Conservation (phyloP, 2,113 vertebrate genomes). For the Spea multiplicata region DNA sequence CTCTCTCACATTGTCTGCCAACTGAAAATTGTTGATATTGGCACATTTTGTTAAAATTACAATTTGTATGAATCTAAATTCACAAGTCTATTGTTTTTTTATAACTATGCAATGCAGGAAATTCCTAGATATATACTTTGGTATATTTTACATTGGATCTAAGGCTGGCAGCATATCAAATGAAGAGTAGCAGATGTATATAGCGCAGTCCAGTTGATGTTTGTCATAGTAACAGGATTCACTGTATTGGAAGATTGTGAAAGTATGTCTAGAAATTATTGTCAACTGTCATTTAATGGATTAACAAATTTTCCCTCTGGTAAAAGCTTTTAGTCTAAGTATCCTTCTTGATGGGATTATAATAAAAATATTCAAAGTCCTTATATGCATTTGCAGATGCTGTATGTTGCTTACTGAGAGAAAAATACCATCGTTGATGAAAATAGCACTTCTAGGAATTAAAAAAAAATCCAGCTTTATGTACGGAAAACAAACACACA, state of each 20-base stretch:
- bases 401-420: not conserved
- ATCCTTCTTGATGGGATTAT: not conserved
- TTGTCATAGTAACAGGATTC: too few species aligned
- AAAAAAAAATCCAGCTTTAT: not conserved
- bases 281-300: not conserved
- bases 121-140: too few species aligned
- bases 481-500: too few species aligned
- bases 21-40: too few species aligned
- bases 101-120: too few species aligned
- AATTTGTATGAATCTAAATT: too few species aligned
- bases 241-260: not conserved
- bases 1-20: too few species aligned
- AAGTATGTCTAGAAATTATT: not conserved
- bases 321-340: constrained; percentile 2
- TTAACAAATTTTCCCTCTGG: not conserved
- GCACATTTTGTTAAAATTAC: too few species aligned
- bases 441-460: not conserved
- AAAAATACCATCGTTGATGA: not conserved
- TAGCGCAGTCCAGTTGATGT: not conserved
- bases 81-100: too few species aligned
- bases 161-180: too few species aligned
- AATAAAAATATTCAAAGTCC: not conserved
- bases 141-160: too few species aligned
- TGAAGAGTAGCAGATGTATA: not conserved
- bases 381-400: not conserved